These are phyloP conservation scores for Sphaerodactylus townsendi DNA, from an alignment of 2,113 vertebrate genomes.

Conservation along the genomic window DNA sequence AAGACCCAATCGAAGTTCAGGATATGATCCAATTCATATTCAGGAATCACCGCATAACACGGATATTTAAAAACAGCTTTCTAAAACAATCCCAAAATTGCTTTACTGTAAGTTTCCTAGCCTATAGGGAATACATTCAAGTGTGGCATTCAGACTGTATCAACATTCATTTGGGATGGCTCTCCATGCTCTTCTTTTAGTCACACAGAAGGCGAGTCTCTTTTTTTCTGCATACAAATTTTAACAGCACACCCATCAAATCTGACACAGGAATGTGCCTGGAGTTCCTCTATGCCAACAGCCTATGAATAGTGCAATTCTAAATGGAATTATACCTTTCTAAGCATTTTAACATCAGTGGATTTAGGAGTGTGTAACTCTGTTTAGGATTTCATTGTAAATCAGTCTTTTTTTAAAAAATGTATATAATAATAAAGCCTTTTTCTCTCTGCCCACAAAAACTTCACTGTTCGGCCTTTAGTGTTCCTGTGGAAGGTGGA, in stretches of 20 bases:
- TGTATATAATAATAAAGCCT: not conserved
- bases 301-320: not conserved
- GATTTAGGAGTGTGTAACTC: too few species aligned
- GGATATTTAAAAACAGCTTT: not conserved
- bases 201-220: not conserved
- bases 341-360: too few species aligned
- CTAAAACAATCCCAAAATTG: constrained; percentile 29
- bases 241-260: rapidly evolving
- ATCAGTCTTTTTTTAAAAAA: not conserved
- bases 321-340: too few species aligned
- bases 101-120: not conserved
- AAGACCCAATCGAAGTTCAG: not conserved
- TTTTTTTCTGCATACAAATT: not conserved
- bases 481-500: not conserved
- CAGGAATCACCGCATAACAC: not conserved
- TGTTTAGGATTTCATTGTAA: not conserved
- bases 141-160: constrained; percentile 14
- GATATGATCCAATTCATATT: too few species aligned
- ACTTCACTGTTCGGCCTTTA: not conserved
- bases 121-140: not conserved
- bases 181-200: not conserved
- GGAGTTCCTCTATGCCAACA: constrained; percentile 4
- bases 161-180: constrained; percentile 4
- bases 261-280: constrained; percentile 13
- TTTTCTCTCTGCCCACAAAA: not conserved